These are phyloP conservation scores for Jordanella pulchra DNA, from an alignment of 2,797 vertebrate genomes.

Conservation along the genomic window DNA sequence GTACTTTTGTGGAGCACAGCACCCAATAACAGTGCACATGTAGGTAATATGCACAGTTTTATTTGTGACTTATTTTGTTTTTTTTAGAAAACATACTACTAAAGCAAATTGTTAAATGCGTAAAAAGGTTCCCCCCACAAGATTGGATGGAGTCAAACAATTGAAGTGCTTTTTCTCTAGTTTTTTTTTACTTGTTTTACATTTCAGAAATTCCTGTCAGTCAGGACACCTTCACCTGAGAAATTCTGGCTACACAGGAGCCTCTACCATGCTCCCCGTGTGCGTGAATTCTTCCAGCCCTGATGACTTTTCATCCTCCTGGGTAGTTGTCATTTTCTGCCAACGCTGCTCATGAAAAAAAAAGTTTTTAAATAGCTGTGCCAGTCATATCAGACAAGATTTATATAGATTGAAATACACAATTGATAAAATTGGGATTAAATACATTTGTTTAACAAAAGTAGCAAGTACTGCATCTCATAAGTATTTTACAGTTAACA, in stretches of 20 bases:
- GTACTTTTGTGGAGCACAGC: not conserved
- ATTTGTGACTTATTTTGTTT: constrained; percentile 7
- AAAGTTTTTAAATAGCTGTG: too few species aligned
- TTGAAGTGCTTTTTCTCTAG: constrained; percentile 13
- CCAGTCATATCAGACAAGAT: not conserved
- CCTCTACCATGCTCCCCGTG: constrained; percentile 69
- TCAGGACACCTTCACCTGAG: constrained; percentile 42
- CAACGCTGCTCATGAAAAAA: constrained; percentile 80
- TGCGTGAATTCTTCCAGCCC: constrained; percentile 76
- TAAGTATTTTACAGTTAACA: not conserved
- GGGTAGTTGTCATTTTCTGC: constrained; percentile 83
- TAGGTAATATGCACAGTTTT: constrained; percentile 18
- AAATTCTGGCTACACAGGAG: constrained; percentile 69
- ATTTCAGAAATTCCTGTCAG: constrained; percentile 20
- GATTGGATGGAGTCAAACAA: constrained; percentile 4
- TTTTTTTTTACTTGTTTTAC: constrained; percentile 9
- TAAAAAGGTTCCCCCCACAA: constrained; percentile 11
- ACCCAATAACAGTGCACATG: not conserved
- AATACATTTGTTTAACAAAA: not conserved
- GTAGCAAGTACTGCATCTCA: not conserved
- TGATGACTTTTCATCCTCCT: constrained; percentile 63
- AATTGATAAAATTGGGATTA: not conserved
- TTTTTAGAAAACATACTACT: constrained; percentile 8
- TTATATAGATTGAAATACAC: not conserved
- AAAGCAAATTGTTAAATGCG: constrained; percentile 18